phyloP scores from a whole-genome alignment of 2,888 invertebrate species.

The Cryptus viduatorius region DNA sequence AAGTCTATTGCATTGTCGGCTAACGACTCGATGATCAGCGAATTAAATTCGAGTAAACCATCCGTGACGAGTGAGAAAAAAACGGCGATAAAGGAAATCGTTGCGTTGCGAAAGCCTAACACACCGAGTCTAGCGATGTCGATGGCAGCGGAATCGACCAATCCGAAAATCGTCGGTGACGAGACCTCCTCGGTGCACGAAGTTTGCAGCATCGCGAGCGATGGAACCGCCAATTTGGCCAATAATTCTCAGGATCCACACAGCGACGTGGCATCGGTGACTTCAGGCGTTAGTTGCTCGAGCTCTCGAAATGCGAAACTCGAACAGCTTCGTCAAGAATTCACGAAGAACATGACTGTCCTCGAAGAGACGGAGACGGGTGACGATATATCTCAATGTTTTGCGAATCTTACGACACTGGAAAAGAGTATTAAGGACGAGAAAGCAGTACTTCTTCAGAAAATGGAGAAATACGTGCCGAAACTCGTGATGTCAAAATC shows the following conservation, averaged over 20 bases:
- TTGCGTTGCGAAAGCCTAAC: constrained; percentile 11
- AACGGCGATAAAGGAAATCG: neutral
- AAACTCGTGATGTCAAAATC: neutral
- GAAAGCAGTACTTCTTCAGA: constrained; percentile 12
- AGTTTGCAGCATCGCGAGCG: neutral
- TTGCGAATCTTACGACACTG: constrained; percentile 11
- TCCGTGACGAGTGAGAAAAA: neutral
- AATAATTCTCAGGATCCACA: neutral
- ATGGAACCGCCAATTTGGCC: too few species aligned
- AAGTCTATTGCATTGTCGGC: neutral
- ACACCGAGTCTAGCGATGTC: neutral
- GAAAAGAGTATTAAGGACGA: neutral
- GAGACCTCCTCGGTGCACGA: neutral
- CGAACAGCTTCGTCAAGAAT: neutral
- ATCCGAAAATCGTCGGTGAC: neutral
- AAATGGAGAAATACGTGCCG: neutral
- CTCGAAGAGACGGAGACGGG: neutral
- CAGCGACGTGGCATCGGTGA: neutral
- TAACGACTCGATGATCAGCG: neutral
- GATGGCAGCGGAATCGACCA: neutral
- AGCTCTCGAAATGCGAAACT: neutral
- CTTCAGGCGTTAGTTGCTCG: neutral
- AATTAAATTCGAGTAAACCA: constrained; percentile 9
- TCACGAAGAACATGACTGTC: neutral
- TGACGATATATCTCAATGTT: neutral